Conservation (phyloP, 2,888 invertebrate species). For the Caradrina kadenii region DNA sequence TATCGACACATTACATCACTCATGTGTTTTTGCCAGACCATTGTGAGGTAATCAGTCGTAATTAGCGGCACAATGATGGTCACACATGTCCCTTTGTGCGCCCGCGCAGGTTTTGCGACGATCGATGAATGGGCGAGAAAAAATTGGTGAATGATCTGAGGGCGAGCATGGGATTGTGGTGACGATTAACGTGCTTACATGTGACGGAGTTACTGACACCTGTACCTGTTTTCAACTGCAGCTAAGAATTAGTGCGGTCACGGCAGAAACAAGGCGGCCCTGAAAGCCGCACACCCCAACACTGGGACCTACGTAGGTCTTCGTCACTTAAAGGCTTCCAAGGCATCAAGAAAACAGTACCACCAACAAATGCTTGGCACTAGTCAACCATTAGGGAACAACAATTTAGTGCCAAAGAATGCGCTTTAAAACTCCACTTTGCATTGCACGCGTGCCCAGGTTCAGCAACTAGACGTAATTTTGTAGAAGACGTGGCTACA, state of each 20-base stretch:
- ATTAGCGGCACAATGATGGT: conserved; percentile 57
- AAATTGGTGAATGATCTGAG: conserved; percentile 38
- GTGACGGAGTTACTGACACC: not conserved
- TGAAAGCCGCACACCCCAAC: not conserved
- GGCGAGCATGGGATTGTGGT: conserved; percentile 25
- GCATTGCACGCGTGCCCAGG: not conserved
- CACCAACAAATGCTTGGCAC: not conserved
- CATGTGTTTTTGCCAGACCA: conserved; percentile 47
- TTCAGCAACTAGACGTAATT: not conserved
- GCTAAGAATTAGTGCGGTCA: too few species aligned
- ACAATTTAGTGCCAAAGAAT: conserved; percentile 12
- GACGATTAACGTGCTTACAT: not conserved
- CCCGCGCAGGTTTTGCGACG: conserved; percentile 41
- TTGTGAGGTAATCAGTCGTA: conserved; percentile 50
- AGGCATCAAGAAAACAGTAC: too few species aligned
- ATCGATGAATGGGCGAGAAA: conserved; percentile 57
- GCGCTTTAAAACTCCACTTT: not conserved
- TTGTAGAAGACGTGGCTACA: conserved; percentile 7
- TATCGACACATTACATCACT: conserved; percentile 39
- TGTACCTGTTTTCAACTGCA: not conserved
- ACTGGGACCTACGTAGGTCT: not conserved
- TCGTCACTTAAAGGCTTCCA: not conserved
- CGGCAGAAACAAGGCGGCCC: too few species aligned
- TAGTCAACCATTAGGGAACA: not conserved
- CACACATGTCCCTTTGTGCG: conserved; percentile 54